phyloP scores from a whole-genome alignment of 2,888 invertebrate genomes.

The Euphydryas editha region DNA sequence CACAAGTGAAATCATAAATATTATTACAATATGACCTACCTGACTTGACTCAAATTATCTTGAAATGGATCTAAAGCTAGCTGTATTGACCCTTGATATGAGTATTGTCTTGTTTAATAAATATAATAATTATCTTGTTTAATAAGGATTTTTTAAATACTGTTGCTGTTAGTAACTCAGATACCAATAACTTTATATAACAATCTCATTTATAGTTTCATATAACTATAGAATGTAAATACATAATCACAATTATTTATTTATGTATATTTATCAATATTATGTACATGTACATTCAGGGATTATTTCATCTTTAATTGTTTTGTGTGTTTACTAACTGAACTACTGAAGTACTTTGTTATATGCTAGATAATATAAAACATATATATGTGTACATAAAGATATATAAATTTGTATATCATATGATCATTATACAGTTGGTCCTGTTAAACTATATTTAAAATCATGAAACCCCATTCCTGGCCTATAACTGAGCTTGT shows the following conservation, averaged over 20 bases:
- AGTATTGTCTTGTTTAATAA: constrained; percentile 20
- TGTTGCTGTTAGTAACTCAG: constrained; percentile 27
- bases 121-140: constrained; percentile 26
- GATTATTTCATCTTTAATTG: no score
- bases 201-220: neutral
- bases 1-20: constrained; percentile 33
- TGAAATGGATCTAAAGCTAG: constrained; percentile 31
- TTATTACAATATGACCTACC: constrained; percentile 42
- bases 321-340: no score
- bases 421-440: neutral
- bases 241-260: no score
- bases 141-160: constrained; percentile 17
- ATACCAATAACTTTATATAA: neutral
- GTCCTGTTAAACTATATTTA: constrained; percentile 18
- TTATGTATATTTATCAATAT: no score
- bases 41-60: constrained; percentile 35
- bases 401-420: neutral
- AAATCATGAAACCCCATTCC: constrained; percentile 28
- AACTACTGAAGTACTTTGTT: no score
- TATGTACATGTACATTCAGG: no score
- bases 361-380: no score
- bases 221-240: neutral
- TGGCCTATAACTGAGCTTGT: constrained; percentile 17
- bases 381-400: neutral
- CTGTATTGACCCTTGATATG: constrained; percentile 39